phyloP scores from a whole-genome alignment of 2,797 vertebrate species.

The Falco berigora region DNA sequence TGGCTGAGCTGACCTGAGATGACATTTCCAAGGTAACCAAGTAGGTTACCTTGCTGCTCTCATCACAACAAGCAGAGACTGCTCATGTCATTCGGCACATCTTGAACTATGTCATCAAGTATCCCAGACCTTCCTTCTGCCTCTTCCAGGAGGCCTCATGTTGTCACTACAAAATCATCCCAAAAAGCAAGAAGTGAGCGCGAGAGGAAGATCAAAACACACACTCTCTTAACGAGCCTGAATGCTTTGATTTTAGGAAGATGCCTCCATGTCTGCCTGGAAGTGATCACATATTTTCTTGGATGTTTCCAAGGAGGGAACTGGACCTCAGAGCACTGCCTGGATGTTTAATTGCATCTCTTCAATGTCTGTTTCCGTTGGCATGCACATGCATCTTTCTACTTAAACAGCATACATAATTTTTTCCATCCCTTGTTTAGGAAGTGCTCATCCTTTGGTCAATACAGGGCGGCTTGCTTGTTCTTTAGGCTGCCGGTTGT shows the following conservation, averaged over 20 bases:
- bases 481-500: not conserved
- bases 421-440: slow-evolving; percentile 25
- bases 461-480: not conserved
- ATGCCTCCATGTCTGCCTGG: not conserved
- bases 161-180: not conserved
- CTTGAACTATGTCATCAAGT: not conserved
- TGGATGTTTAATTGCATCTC: not conserved
- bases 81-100: not conserved
- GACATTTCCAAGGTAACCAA: not conserved
- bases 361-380: not conserved
- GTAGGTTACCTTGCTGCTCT: not conserved
- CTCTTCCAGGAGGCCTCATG: not conserved
- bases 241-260: not conserved
- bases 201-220: not conserved
- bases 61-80: not conserved
- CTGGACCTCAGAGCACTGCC: not conserved
- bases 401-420: not conserved
- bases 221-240: not conserved
- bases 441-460: not conserved
- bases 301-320: not conserved
- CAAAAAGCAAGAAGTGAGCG: not conserved
- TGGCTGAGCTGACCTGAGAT: not conserved
- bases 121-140: not conserved
- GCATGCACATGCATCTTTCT: not conserved
- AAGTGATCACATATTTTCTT: not conserved